Evolutionary conservation across 2,888 invertebrate genomes (phyloP).

Genomic region (Busseola fusca): DNA sequence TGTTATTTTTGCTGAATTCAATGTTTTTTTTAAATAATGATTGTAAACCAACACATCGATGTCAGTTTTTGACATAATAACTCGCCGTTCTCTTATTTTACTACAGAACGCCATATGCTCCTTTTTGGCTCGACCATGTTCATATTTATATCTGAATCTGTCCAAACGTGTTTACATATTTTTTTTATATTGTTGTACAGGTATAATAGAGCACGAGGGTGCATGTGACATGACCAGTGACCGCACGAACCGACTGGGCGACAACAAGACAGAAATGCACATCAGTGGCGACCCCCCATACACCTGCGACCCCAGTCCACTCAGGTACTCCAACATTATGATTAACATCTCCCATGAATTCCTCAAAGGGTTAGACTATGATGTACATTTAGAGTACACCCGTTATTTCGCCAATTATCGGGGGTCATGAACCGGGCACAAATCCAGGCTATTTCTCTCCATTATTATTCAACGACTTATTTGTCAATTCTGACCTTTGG

Average conservation of each 20-base stretch:
- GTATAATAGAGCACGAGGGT: constrained; percentile 81
- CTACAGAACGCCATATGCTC: neutral
- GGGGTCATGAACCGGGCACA: neutral
- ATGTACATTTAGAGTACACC: neutral
- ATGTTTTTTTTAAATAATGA: neutral
- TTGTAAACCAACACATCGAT: neutral
- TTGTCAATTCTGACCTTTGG: constrained; percentile 10
- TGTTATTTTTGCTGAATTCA: constrained; percentile 9
- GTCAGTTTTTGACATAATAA: neutral
- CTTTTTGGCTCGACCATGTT: neutral
- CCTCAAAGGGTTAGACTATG: neutral
- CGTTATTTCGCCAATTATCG: neutral
- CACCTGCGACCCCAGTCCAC: constrained; percentile 86
- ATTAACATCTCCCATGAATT: neutral
- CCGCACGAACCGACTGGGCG: constrained; percentile 76
- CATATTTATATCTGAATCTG: neutral
- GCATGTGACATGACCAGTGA: constrained; percentile 85
- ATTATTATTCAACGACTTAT: constrained; percentile 36
- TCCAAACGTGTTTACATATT: neutral
- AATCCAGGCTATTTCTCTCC: neutral
- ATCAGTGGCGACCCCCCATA: constrained; percentile 84
- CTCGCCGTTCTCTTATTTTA: neutral
- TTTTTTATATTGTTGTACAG: constrained; percentile 59
- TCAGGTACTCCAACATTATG: constrained; percentile 71
- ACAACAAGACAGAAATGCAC: constrained; percentile 83